Evolutionary conservation across 2,888 invertebrate genomes (phyloP), one percentile per base, ranked within the genome.

Genomic region (Agonopterix heracliana): DNA sequence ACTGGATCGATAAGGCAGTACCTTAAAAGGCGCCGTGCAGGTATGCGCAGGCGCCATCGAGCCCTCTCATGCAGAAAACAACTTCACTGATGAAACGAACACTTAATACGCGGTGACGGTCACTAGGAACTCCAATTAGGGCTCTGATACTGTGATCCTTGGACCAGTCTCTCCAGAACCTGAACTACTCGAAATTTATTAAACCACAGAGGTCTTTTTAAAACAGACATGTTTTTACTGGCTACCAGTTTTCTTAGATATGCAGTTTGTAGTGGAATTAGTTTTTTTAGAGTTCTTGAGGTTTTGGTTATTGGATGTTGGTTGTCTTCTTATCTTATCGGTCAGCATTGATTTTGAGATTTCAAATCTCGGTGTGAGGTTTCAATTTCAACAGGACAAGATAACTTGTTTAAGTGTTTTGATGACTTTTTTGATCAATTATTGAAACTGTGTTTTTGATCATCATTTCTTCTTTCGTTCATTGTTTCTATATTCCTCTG

Each of bases 111-210:
- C 73, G 62, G 61, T 79, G 87, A 88, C 87, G 85, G 84, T 81
- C 81, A 81, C 81, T 78, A 78, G 75, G 75, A 68, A 78, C 74
- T 78, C 86, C 87, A 88, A 88, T 87, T 88, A 88, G 83, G 77
- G 75, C 67, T 66, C 68, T 65, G 68, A 64, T 71, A 66, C 66
- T 58, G 55, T 46, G 50, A 52, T 36, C 11, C 14, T 13, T 12
- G n/a, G n/a, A 51, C 51, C 51, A 51, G 14, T 36, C 48, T 9
- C 9, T 4, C 7, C 17, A 11, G 41, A 38, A n/a, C 9, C 38
- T 38, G 38, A n/a, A n/a, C n/a, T 10, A n/a, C 38, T 7, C n/a
- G 3, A 38, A 38, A n/a, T n/a, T 47, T n/a, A n/a, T 43, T 36
- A 2, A 26, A 26, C 26, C 1, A 26, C 26, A 26, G 26, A 26